These are phyloP conservation scores for Cynoglossus semilaevis DNA, from an alignment of 2,113 vertebrate genomes.

Conservation along the genomic window DNA sequence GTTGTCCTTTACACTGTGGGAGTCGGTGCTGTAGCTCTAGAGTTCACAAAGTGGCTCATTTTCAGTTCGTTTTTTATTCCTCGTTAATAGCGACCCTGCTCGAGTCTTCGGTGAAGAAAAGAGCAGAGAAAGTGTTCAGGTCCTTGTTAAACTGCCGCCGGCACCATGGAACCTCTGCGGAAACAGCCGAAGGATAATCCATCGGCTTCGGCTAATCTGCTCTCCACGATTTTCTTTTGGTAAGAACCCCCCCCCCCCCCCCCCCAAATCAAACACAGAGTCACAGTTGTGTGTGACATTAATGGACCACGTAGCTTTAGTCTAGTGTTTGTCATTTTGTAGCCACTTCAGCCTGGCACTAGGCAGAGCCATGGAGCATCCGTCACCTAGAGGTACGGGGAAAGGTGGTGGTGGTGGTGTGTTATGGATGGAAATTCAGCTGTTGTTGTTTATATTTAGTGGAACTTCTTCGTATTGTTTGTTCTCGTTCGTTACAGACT, in stretches of 20 bases:
- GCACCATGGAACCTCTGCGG: slow-evolving; percentile 58
- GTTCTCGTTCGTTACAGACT: too few species aligned
- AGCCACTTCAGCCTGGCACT: neutral
- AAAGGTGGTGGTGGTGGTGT: too few species aligned
- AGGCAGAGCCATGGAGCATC: slow-evolving; percentile 18
- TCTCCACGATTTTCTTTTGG: slow-evolving; percentile 78
- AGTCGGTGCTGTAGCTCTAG: too few species aligned
- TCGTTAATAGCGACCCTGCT: too few species aligned
- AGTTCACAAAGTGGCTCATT: too few species aligned
- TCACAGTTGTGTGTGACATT: slow-evolving; percentile 55
- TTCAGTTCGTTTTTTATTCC: too few species aligned
- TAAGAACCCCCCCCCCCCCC: slow-evolving; percentile 53
- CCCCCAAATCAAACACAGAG: neutral
- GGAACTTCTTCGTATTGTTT: too few species aligned
- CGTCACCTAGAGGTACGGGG: neutral
- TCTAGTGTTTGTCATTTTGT: slow-evolving; percentile 29
- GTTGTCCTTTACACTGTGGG: too few species aligned
- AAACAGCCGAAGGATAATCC: slow-evolving; percentile 71
- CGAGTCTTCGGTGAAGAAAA: neutral
- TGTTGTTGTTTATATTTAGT: too few species aligned
- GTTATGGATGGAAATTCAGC: too few species aligned
- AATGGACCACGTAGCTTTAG: slow-evolving; percentile 30
- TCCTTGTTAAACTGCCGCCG: slow-evolving; percentile 9
- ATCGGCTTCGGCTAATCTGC: slow-evolving; percentile 69
- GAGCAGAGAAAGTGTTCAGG: slow-evolving; percentile 27